Percentiles rank a stretch among this genome's conserved stretches.
Evolutionary conservation across 2,888 invertebrate genomes (phyloP).

Genomic region (Troides oblongomaculatus): DNA sequence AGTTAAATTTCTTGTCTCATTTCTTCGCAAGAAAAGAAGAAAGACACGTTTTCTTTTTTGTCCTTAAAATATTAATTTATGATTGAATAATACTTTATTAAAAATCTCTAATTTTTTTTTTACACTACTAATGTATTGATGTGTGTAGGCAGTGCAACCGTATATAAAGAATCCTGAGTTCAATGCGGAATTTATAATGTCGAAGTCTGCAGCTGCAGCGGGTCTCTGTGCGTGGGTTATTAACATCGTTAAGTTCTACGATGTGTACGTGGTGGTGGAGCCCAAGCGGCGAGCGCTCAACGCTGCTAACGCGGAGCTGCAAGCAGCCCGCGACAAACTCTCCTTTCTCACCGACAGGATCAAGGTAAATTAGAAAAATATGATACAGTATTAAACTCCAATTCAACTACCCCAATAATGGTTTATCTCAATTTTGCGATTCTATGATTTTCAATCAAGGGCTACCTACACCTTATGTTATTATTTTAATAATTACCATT

Average conservation of each 20-base stretch:
- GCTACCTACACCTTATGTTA: no score
- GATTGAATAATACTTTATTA: no score
- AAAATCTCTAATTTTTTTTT: no score
- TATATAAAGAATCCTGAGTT: conserved; percentile 88
- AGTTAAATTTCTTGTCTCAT: no score
- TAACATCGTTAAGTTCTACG: conserved; percentile 93
- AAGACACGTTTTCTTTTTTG: no score
- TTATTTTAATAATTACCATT: no score
- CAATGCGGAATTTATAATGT: conserved; percentile 88
- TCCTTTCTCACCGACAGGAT: conserved; percentile 87
- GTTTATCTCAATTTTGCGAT: not conserved
- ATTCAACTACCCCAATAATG: not conserved
- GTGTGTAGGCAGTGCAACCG: conserved; percentile 71
- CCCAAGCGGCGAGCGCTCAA: conserved; percentile 93
- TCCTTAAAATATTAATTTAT: no score
- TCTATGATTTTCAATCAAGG: no score
- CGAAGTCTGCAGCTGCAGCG: conserved; percentile 94
- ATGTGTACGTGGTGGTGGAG: conserved; percentile 94
- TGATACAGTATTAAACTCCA: not conserved
- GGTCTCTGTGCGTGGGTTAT: conserved; percentile 97
- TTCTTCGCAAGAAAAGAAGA: no score
- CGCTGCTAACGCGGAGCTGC: conserved; percentile 91
- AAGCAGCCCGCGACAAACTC: conserved; percentile 89
- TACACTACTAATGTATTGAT: not conserved
- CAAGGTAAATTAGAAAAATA: conserved; percentile 62